A percentile compares a stretch with the other conserved stretches of the same genome.
Conservation (phyloP, 64 coral and sea anemone species). For the Stichodactyla mertensii region DNA sequence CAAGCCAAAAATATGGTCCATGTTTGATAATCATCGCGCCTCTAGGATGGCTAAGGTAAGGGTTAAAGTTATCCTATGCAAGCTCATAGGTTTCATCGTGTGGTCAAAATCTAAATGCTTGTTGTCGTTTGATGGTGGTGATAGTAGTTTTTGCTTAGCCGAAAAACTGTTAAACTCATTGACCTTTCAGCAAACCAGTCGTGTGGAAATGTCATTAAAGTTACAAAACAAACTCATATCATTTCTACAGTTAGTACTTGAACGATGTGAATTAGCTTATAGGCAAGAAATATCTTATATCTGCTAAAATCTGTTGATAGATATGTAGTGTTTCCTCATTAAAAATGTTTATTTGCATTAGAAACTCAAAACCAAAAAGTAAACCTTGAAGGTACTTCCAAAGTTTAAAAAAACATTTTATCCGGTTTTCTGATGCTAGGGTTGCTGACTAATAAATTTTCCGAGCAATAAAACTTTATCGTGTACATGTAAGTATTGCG, state of each 20-base stretch:
- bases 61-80: no score
- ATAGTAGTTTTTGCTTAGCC: background rate
- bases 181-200: no score
- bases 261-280: no score
- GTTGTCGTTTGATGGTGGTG: no score
- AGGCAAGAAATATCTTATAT: background rate
- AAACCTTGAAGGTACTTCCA: background rate
- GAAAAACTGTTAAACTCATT: no score
- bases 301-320: background rate
- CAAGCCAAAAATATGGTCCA: slow-evolving; percentile 77
- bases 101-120: background rate
- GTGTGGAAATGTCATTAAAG: background rate
- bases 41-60: slow-evolving; percentile 83
- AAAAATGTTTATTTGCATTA: background rate
- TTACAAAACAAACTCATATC: no score
- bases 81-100: no score
- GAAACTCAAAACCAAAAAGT: background rate
- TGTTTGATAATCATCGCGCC: slow-evolving; percentile 88
- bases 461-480: no score
- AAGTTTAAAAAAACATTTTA: background rate
- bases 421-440: no score
- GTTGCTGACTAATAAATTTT: no score
- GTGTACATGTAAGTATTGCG: no score
- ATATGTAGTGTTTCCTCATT: background rate
- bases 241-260: no score